Evolutionary conservation across 2,797 vertebrate genomes (phyloP), one percentile per base, ranked within the genome.

Genomic region (Columba guinea): DNA sequence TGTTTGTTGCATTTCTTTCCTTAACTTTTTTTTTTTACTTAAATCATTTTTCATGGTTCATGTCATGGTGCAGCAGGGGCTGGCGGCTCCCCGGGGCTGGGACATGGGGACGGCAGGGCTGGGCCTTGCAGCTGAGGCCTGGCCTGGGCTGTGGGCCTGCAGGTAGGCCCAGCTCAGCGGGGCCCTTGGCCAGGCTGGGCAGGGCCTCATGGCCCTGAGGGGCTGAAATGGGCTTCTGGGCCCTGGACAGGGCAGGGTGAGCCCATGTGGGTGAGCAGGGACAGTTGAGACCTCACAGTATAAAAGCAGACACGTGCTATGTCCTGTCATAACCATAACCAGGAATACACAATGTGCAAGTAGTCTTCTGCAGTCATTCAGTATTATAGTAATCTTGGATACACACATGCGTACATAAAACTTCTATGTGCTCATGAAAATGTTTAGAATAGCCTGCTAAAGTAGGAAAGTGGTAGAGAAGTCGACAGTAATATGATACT

Each of bases 141-240:
- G 23, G 56, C 9, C 55, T 22, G 10, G 34, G 44, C 51, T n/a
- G 56, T 37, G 9, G 5, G 58, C n/a, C 28, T 34, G 44, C 24
- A 27, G 21, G 30, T 46, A 23, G 63, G 35, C 44, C 58, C 2
- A 7, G 44, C 20, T 63, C 1, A 0, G 37, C 0, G 0, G 28
- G 24, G 22, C 9, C 51, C 0, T 0, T 23, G 69, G 28, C 48
- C 3, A 11, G 49, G 37, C 60, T 32, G 39, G 19, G 19, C 58
- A 59, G 32, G 58, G 14, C 21, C 22, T 17, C 14, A 22, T 49
- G 21, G 3, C 4, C 15, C 14, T 1, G 1, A 0, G 2, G 20
- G 13, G 16, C 13, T 56, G 24, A 27, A 4, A 6, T 53, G 62
- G 10, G 16, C 6, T 53, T 51, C 11, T 9, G 59, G 30, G 27